Evolutionary conservation across 2,113 vertebrate species (phyloP), one percentile per base, ranked within the genome.

Genomic region (Cryptotis parvus): DNA sequence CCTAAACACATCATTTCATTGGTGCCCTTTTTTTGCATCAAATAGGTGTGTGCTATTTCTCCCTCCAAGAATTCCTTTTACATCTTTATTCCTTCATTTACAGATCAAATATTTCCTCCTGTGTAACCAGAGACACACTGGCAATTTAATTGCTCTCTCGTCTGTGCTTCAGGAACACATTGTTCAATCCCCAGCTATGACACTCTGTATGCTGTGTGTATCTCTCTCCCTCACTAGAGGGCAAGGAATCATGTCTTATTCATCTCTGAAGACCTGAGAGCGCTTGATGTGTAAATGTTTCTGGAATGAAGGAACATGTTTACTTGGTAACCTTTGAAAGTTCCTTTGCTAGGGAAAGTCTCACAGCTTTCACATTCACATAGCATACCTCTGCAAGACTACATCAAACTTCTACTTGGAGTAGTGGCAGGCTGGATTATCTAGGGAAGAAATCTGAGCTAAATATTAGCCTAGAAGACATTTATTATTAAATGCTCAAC

Each of bases 241-340:
- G 43, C 52, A 75, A 87, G 27, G 31, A 68, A 39, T 63, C 35
- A 45, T 61, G 24, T 15, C 74, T 88, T 85, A 75, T 68, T 79
- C 58, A 85, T 79, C 27, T 16, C 76, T 79, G 29, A 26, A 35
- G 61, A n/a, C 61, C 31, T 74, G 9, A 26, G 85, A 37, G 58
- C 49, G 14, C 16, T 89, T 29, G 39, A 29, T 58, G 45, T 69
- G 20, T 49, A 74, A 91, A 31, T 66, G 78, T 72, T 76, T 65
- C 70, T 72, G 76, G 52, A 77, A 90, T 72, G 61, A 90, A 91
- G 33, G 58, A 35, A 43, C 73, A 65, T 78, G 41, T 85, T 91
- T 75, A 68, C 45, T 79, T 55, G 43, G 66, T 45, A 66, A 76
- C 37, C 41, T 95, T 87, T 73, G 55, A 37, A 31, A 45, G 20